Evolutionary conservation across 2,113 vertebrate species (phyloP), one percentile per base, ranked within the genome.

Genomic region (Semnornis frantzii): DNA sequence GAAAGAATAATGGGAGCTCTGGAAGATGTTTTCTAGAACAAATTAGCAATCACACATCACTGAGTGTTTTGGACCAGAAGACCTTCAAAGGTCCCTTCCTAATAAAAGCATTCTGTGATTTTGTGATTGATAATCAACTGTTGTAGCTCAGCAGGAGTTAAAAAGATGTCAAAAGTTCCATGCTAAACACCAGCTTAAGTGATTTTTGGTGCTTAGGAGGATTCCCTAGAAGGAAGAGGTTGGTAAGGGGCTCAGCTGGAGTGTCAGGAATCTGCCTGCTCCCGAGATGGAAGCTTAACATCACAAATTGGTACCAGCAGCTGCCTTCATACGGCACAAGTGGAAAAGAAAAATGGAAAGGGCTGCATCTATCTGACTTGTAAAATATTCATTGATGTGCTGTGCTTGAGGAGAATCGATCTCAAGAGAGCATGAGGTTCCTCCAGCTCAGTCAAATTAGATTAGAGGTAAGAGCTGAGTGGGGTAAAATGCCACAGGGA

Each of bases 321-420:
- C 78, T 64, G 63, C 71, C 59, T 88, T 81, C 0, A 1, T 30
- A 27, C 27, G 44, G 64, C 79, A 90, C 30, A 64, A 62, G 12
- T 28, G 39, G 55, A 19, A 31, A 81, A 81, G 71, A 64, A 77
- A 91, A 93, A 94, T 90, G 65, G 88, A 85, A 90, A 94, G 62
- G 54, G n/a, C 72, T 87, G 87, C 82, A 28, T 87, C 89, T 91
- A 30, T 95, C 52, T 16, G 73, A n/a, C 90, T 93, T 93, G 73
- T 96, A 90, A 95, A 96, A 93, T 92, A 92, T 93, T 96, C 85
- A 96, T 95, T 91, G 72, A 64, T 69, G 80, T 84, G 76, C 87
- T 78, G 87, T 2, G 25, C 85, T 92, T 10, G 37, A 83, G 73
- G 69, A 87, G 73, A 86, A 94, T 94, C n/a, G 27, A 94, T 92